Evolutionary conservation across 2,113 vertebrate genomes (phyloP), one percentile per base, ranked within the genome.

Genomic region (Heteronetta atricapilla): DNA sequence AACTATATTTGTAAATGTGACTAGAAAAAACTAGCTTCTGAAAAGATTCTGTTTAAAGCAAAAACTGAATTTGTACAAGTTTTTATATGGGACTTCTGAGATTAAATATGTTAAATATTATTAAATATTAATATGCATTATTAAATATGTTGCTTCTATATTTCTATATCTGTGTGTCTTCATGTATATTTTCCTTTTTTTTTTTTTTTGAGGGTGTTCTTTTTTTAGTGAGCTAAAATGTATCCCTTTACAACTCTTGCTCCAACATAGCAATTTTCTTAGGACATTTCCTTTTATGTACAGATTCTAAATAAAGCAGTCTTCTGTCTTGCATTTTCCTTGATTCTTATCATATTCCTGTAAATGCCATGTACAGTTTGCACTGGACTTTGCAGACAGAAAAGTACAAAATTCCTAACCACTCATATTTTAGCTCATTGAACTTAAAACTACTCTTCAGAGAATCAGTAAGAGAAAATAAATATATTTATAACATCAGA

Each of bases 271-370:
- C 31, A 89, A 80, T 17, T 46, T 79, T 93, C 75, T 59, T 74
- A n/a, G 8, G 63, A 15, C 50, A 81, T 88, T 91, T 93, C 73
- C 69, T 94, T 95, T 89, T 85, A 91, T 64, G 83, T 63, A 80
- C 59, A 21, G 34, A 8, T 95, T 95, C 91, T 96, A 95, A 93
- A 91, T 89, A 95, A 89, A 97, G 63, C 50, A 55, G 22, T 70
- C 78, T 38, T 82, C 78, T 94, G 18, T 36, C n/a, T 55, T 66
- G 19, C 36, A 85, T 82, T n/a, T 94, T 74, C 21, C 67, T 77
- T 94, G 84, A 91, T 92, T 88, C 55, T 95, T 95, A 93, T 94
- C 94, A 83, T 44, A 94, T 70, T 68, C 11, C 50, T 94, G 59
- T 64, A 94, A 95, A 93, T 73, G 59, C 53, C 67, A 31, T 19